Conservation (phyloP, 1,140 invertebrate genomes). For the Drepana arcuata region DNA sequence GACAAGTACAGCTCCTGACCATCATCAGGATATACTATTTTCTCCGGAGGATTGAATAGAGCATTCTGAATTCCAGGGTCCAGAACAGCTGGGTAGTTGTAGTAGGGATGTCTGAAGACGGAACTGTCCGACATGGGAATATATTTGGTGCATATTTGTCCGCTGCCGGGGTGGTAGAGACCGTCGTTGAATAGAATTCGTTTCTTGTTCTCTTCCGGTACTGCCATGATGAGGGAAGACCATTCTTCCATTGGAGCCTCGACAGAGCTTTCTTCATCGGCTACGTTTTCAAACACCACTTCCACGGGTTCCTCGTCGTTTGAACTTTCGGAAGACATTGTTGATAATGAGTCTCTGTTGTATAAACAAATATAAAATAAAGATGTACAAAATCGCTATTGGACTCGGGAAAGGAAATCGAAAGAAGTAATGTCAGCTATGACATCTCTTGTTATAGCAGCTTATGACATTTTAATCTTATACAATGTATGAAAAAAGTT, state of each 20-base stretch:
- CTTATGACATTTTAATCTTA: too few species aligned
- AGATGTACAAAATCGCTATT: too few species aligned
- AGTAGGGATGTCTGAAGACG: constrained; percentile 57
- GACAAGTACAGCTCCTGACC: constrained; percentile 56
- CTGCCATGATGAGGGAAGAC: constrained; percentile 33
- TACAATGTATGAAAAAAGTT: too few species aligned
- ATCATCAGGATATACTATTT: constrained; percentile 41
- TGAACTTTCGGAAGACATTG: too few species aligned
- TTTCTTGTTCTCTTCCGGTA: constrained; percentile 28
- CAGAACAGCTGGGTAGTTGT: constrained; percentile 55
- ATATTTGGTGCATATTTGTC: constrained; percentile 44
- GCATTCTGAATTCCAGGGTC: constrained; percentile 67
- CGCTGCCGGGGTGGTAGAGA: constrained; percentile 35
- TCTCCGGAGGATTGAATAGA: constrained; percentile 44
- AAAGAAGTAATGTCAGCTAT: too few species aligned
- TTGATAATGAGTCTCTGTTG: too few species aligned
- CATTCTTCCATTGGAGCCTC: constrained; percentile 44
- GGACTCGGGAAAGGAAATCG: too few species aligned
- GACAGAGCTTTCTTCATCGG: constrained; percentile 31
- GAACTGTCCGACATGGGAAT: constrained; percentile 59
- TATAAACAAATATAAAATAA: too few species aligned
- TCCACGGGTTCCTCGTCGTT: too few species aligned
- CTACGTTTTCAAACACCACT: too few species aligned
- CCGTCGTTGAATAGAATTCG: constrained; percentile 22
- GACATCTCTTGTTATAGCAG: too few species aligned